Conservation (phyloP, 2,113 vertebrate genomes). For the Crotalus viridis region DNA sequence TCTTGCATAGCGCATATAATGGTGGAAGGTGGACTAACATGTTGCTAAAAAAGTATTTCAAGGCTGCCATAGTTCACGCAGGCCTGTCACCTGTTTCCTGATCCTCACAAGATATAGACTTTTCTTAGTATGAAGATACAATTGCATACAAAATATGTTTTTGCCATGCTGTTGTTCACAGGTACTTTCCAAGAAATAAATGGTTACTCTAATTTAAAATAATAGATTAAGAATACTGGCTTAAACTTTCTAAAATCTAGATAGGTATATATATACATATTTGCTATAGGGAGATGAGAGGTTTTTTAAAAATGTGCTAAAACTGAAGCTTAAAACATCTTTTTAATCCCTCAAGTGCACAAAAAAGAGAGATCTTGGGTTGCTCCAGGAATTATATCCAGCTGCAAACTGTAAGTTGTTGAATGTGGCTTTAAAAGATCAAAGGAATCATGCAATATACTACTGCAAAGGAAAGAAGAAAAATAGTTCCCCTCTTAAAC, state of each 20-base stretch:
- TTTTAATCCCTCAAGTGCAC: not conserved
- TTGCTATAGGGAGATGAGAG: not conserved
- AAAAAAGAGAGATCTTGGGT: not conserved
- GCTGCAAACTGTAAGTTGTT: not conserved
- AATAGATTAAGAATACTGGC: not conserved
- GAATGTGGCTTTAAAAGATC: not conserved
- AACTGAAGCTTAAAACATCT: not conserved
- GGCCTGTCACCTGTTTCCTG: not conserved
- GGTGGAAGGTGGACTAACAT: not conserved
- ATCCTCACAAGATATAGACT: not conserved
- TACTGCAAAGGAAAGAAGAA: not conserved
- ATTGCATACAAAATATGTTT: not conserved
- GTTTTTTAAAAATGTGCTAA: not conserved
- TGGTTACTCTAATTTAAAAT: not conserved
- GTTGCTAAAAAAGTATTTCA: not conserved
- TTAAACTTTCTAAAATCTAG: not conserved
- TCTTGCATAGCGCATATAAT: not conserved
- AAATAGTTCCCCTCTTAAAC: not conserved
- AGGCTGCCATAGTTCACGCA: not conserved
- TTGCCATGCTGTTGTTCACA: not conserved
- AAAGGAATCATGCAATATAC: not conserved
- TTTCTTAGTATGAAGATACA: not conserved
- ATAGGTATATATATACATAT: not conserved
- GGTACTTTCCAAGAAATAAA: not conserved
- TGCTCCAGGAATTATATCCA: not conserved